phyloP scores from a whole-genome alignment of 2,888 invertebrate species.

The Stratiomys singularior region DNA sequence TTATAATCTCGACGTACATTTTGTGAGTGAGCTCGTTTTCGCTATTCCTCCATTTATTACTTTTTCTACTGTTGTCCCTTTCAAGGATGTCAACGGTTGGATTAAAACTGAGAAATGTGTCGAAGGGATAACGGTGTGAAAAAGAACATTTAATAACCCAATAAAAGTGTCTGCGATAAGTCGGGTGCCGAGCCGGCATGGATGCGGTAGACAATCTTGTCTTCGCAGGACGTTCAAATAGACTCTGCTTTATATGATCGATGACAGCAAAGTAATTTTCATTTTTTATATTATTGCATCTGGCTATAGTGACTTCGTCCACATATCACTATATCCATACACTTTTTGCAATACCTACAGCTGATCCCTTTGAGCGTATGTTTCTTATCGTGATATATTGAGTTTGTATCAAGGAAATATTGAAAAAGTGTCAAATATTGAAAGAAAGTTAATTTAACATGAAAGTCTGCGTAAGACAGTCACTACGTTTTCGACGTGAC shows the following conservation, averaged over 20 bases:
- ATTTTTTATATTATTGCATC: conserved; percentile 15
- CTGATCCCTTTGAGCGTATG: conserved; percentile 20
- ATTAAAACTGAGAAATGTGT: conserved; percentile 36
- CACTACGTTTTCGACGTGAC: conserved; percentile 37
- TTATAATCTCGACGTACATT: too few relatives aligned
- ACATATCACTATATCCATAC: conserved; percentile 7
- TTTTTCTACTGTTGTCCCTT: neutral
- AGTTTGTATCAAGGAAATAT: conserved; percentile 46
- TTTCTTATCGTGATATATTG: conserved; percentile 43
- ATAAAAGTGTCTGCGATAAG: conserved; percentile 37
- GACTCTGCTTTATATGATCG: conserved; percentile 31
- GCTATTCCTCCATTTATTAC: neutral
- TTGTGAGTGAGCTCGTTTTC: too few relatives aligned
- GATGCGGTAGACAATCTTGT: neutral
- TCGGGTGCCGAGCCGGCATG: neutral
- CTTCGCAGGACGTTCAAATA: neutral
- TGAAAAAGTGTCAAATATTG: conserved; percentile 44
- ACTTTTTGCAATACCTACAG: neutral
- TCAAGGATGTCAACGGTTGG: neutral
- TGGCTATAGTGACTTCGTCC: conserved; percentile 1
- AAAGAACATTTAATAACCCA: conserved; percentile 33
- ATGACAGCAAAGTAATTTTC: conserved; percentile 45
- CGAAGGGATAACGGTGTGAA: neutral
- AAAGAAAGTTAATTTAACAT: conserved; percentile 46
- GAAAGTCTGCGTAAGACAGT: conserved; percentile 37